These are phyloP conservation scores for Globicephala melas DNA, from an alignment of 2,113 vertebrate genomes.

Conservation along the genomic window DNA sequence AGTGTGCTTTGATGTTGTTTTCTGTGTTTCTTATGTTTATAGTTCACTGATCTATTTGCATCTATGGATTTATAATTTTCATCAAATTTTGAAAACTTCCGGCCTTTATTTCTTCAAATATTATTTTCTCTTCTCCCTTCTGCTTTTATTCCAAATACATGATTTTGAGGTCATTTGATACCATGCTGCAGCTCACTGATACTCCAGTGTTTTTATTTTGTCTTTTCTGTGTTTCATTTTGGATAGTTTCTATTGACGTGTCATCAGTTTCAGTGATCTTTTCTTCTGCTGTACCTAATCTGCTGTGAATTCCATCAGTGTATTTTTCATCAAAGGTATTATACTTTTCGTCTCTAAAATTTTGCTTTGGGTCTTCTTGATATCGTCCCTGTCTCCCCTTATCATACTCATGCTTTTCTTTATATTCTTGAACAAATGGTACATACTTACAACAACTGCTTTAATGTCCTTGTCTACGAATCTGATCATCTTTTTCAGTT, in stretches of 20 bases:
- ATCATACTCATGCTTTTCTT: neutral
- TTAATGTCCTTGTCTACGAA: neutral
- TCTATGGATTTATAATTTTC: neutral
- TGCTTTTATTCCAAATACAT: neutral
- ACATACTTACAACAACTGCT: neutral
- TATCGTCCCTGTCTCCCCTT: neutral
- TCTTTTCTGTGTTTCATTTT: neutral
- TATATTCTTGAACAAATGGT: neutral
- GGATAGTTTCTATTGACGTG: neutral
- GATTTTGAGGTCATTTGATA: neutral
- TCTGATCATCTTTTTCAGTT: neutral
- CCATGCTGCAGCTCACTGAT: neutral
- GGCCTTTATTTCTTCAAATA: neutral
- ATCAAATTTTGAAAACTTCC: neutral
- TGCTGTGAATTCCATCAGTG: neutral
- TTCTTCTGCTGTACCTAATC: neutral
- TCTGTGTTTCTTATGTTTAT: neutral
- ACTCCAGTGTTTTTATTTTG: neutral
- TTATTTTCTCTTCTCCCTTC: neutral
- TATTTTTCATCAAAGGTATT: neutral
- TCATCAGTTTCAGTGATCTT: neutral
- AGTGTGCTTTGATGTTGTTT: neutral
- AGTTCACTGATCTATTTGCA: neutral
- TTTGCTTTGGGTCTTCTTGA: neutral
- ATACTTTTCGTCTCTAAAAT: slow-evolving; percentile 1